Evolutionary conservation across 1,140 invertebrate genomes (phyloP), one percentile per base, ranked within the genome.

Genomic region (Oedothorax gibbosus): DNA sequence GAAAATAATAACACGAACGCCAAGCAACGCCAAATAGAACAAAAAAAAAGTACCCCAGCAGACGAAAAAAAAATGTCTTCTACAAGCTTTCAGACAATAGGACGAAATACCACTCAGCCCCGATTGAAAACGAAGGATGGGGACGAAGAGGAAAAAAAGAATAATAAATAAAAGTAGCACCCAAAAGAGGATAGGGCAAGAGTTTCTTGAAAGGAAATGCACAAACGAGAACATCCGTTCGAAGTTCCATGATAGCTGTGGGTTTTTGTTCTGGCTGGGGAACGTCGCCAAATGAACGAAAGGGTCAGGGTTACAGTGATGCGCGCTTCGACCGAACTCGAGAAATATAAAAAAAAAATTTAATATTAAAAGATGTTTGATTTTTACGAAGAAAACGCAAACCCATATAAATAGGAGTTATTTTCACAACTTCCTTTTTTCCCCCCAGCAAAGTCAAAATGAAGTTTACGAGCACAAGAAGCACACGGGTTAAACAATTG

Each of bases 191-290:
- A 66, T 53, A 75, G 72, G 51, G 51, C 57, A 75, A 57, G 72
- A 75, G 57, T 75, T 75, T 56, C 72, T 75, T 57, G 72, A 57
- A 35, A 53, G 72, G 72, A 75, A 75, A 51, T 57, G 20, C 72
- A 20, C 53, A 56, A 75, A 75, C 51, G 72, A 75, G 72, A 60
- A 75, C 72, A 75, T 75, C 72, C 72, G 72, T 35, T 75, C 53
- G 72, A 75, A 57, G 72, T 57, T 56, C 54, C 18, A 62, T 12
- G 57, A 62, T 18, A 18, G 57, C 12, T 15, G 18, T 62, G 57
- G 12, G 57, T 12, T 62, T 18, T 12, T 62, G 12, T 62, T 62
- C 12, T 15, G 57, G 18, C 15, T 2, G 54, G 72, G 72, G 72
- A 57, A n/a, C 18, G 72, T 75, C 35, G 72, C 56, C 71, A 73